Conservation (phyloP, 35 echinoderm and acorn worm species). For the Apostichopus parvimensis region DNA sequence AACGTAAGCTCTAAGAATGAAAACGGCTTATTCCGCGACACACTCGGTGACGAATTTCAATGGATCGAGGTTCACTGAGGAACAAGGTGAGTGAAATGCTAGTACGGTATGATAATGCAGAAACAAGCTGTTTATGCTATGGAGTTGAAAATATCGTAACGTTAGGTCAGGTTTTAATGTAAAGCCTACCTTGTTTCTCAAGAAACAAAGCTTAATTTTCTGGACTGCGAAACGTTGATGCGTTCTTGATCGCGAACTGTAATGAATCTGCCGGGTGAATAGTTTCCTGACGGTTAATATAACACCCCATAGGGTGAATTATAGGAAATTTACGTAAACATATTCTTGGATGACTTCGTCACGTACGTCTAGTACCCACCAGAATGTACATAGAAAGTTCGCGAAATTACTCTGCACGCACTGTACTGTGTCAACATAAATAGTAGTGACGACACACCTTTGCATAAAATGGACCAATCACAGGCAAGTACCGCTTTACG, state of each 20-base stretch:
- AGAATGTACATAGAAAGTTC: background rate
- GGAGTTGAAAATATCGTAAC: too few relatives aligned
- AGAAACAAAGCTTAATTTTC: background rate
- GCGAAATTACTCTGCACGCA: background rate
- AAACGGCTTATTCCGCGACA: background rate
- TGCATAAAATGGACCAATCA: background rate
- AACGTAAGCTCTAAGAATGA: background rate
- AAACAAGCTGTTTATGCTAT: too few relatives aligned
- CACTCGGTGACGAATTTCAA: background rate
- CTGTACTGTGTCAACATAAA: background rate
- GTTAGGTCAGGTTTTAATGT: too few relatives aligned
- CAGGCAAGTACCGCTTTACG: too few relatives aligned
- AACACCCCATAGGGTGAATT: constrained; percentile 33
- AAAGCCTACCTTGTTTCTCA: background rate
- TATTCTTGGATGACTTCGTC: background rate
- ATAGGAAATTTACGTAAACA: background rate
- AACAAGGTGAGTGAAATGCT: background rate
- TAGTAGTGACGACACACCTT: background rate
- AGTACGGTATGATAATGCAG: background rate
- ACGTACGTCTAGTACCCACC: background rate
- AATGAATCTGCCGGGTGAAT: background rate
- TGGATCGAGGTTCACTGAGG: background rate
- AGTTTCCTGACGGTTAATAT: constrained; percentile 1
- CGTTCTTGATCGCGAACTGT: background rate
- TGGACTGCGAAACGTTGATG: background rate